A percentile compares a stretch with the other conserved stretches of the same genome.
phyloP scores from a whole-genome alignment of 2,888 invertebrate genomes.

The Tricholauxania praeusta region DNA sequence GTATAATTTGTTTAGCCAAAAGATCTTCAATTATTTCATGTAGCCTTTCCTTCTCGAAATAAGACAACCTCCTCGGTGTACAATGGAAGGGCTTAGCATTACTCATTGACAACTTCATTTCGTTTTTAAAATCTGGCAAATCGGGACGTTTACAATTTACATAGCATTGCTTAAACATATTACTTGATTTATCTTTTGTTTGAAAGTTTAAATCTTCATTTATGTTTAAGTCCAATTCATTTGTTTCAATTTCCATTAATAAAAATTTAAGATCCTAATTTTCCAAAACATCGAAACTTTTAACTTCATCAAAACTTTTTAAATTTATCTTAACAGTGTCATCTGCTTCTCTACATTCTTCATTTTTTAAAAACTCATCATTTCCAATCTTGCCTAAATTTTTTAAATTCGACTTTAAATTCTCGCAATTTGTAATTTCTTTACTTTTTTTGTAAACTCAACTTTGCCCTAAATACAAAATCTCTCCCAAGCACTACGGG shows the following conservation, averaged over 20 bases:
- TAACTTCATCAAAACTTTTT: no score
- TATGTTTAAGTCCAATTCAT: slow-evolving; percentile 13
- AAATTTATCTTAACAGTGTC: no score
- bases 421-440: no score
- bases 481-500: no score
- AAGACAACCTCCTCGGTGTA: slow-evolving; percentile 40
- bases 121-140: slow-evolving; percentile 35
- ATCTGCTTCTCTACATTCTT: no score
- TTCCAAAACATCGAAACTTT: no score
- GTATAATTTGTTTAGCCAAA: slow-evolving; percentile 33
- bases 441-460: no score
- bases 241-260: slow-evolving; percentile 32
- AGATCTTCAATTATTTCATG: slow-evolving; percentile 39
- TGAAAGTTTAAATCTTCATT: slow-evolving; percentile 27
- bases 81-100: slow-evolving; percentile 41
- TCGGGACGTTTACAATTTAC: slow-evolving; percentile 37
- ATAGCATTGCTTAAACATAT: slow-evolving; percentile 34
- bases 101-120: slow-evolving; percentile 39
- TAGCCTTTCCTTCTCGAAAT: slow-evolving; percentile 33
- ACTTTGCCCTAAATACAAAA: no score
- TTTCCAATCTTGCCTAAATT: no score
- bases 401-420: no score
- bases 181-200: slow-evolving; percentile 6
- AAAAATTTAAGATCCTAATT: slow-evolving; percentile 4
- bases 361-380: no score